A percentile compares a stretch with the other conserved stretches of the same genome.
phyloP scores from a whole-genome alignment of 2,888 invertebrate species.

The Drepanosiphum platanoidis region DNA sequence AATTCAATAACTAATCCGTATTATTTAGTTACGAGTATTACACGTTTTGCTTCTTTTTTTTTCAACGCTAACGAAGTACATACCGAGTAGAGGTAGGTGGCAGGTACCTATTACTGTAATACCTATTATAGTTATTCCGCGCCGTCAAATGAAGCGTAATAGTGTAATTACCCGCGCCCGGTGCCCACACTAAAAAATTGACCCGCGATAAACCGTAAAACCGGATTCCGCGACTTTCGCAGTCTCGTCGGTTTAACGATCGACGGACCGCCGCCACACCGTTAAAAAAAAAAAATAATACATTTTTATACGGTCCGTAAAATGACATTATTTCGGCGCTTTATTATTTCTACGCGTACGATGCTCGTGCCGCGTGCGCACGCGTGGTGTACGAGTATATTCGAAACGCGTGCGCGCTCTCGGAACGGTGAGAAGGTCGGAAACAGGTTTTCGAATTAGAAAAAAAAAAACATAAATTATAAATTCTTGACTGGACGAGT shows the following conservation, averaged over 20 bases:
- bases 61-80: too few species aligned
- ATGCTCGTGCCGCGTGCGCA: background rate
- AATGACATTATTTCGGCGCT: background rate
- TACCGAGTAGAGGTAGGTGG: too few species aligned
- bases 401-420: background rate
- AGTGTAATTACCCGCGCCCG: too few species aligned
- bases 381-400: background rate
- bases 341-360: background rate
- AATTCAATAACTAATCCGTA: too few species aligned
- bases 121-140: too few species aligned
- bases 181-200: background rate
- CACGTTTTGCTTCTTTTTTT: too few species aligned
- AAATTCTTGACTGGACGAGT: background rate
- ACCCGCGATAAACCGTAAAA: background rate
- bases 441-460: background rate
- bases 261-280: background rate
- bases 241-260: background rate
- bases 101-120: too few species aligned
- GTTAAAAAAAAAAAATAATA: too few species aligned
- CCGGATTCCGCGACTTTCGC: background rate
- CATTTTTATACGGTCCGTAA: background rate
- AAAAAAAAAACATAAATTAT: slow-evolving; percentile 5
- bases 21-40: too few species aligned
- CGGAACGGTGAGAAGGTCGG: background rate
- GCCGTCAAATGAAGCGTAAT: too few species aligned